Evolutionary conservation across 2,888 invertebrate species (phyloP).

Genomic region (Hyalella azteca): DNA sequence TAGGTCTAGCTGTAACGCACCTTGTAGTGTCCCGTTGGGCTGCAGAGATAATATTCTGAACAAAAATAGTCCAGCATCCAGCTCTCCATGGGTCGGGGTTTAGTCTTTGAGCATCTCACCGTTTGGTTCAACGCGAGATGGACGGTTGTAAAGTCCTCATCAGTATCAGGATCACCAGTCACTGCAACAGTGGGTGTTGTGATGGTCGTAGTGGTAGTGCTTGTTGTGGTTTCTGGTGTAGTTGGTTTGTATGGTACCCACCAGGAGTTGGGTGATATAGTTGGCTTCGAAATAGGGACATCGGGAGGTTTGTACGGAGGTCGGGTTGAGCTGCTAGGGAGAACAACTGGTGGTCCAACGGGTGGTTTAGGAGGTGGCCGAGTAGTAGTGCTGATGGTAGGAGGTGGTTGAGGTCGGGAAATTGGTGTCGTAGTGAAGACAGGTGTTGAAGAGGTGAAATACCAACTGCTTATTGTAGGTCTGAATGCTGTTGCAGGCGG

Average conservation of each 20-base stretch:
- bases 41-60: not conserved
- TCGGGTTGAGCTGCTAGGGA: not conserved
- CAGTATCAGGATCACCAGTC: not conserved
- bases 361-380: not conserved
- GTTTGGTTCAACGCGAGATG: not conserved
- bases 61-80: conserved; percentile 3
- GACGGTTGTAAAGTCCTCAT: not conserved
- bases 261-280: not conserved
- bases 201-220: not conserved
- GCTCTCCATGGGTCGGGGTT: not conserved
- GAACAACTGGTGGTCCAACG: not conserved
- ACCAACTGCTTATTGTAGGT: not conserved
- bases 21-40: not conserved
- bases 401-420: not conserved
- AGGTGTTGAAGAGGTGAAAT: not conserved
- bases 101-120: not conserved
- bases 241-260: not conserved
- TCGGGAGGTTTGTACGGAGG: not conserved
- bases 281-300: not conserved
- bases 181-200: not conserved
- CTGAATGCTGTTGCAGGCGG: not conserved
- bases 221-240: not conserved
- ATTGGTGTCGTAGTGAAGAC: not conserved
- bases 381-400: not conserved
- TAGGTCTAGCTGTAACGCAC: no score